These are phyloP conservation scores for Tenthredo amoena DNA, from an alignment of 2,888 invertebrate genomes.

Conservation along the genomic window DNA sequence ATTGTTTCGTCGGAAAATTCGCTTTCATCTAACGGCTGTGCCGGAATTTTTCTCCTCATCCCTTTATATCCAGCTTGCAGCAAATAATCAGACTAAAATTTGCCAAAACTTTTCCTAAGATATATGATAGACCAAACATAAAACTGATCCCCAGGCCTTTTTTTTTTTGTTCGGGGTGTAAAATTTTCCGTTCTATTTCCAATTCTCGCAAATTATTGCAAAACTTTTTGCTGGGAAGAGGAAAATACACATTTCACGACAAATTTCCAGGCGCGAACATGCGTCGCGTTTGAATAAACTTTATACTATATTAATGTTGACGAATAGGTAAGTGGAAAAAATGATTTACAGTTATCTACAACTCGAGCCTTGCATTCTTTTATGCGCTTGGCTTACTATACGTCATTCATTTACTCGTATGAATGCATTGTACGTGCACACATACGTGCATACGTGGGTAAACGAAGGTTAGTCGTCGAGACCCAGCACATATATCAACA, in stretches of 20 bases:
- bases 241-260: not conserved
- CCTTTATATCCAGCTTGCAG: not conserved
- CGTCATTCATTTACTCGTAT: not conserved
- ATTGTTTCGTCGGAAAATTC: not conserved
- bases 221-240: too few relatives aligned
- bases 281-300: not conserved
- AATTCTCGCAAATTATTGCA: too few relatives aligned
- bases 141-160: too few relatives aligned
- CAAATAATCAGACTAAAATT: not conserved
- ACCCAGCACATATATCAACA: constrained; percentile 46
- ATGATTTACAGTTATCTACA: constrained; percentile 30
- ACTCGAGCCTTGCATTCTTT: constrained; percentile 24
- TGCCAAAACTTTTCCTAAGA: too few relatives aligned
- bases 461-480: constrained; percentile 44
- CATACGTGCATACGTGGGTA: not conserved
- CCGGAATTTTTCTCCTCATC: not conserved
- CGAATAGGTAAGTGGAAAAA: constrained; percentile 31
- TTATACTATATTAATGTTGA: not conserved
- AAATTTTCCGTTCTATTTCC: too few relatives aligned
- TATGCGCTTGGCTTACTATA: constrained; percentile 9
- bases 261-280: not conserved
- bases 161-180: too few relatives aligned
- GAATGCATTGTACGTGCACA: not conserved
- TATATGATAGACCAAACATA: too few relatives aligned
- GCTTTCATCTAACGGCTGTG: not conserved